Conservation (phyloP, 2,888 invertebrate genomes). For the Hofmannophila pseudospretella region DNA sequence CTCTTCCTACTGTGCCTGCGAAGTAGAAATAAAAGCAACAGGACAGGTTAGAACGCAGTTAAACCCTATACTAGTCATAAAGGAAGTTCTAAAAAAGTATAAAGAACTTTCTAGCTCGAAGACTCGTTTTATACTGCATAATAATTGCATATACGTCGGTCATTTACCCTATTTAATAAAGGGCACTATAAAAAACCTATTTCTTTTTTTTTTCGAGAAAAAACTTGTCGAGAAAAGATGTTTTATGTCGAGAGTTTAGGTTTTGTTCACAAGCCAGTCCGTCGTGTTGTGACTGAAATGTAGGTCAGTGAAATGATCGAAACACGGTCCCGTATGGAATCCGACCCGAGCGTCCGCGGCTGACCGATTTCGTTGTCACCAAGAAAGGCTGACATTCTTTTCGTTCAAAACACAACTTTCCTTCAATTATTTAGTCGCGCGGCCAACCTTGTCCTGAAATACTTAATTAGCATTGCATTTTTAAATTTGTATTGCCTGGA, state of each 20-base stretch:
- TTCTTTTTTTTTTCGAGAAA: background rate
- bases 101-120: background rate
- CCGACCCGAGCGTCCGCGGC: slow-evolving; percentile 53
- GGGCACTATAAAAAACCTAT: background rate
- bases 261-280: slow-evolving; percentile 22
- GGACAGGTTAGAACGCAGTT: slow-evolving; percentile 5
- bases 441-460: too few species aligned
- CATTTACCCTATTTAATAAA: background rate
- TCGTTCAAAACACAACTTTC: slow-evolving; percentile 16
- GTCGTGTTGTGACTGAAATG: slow-evolving; percentile 36
- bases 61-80: slow-evolving; percentile 11
- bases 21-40: slow-evolving; percentile 44
- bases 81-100: slow-evolving; percentile 15
- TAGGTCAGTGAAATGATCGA: slow-evolving; percentile 75
- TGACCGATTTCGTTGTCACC: slow-evolving; percentile 61
- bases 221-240: background rate
- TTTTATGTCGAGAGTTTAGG: slow-evolving; percentile 4
- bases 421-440: slow-evolving; percentile 5
- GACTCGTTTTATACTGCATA: background rate
- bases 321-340: slow-evolving; percentile 71
- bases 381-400: slow-evolving; percentile 55
- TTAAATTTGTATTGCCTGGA: too few species aligned
- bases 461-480: too few species aligned
- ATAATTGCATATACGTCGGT: background rate
- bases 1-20: slow-evolving; percentile 59